Conservation (phyloP, 2,797 vertebrate species). For the Coluber constrictor region DNA sequence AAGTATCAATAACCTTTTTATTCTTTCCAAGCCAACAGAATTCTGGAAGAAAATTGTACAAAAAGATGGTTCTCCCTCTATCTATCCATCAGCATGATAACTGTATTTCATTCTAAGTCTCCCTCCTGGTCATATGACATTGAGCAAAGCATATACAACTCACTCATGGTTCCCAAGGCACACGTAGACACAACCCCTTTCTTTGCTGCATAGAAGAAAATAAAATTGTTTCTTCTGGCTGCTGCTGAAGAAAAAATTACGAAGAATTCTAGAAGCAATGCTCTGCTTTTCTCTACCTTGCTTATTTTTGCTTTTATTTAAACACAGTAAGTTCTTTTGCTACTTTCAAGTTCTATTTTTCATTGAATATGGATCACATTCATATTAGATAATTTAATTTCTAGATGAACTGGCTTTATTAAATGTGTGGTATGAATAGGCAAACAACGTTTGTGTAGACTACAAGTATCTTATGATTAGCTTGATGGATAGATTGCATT, state of each 20-base stretch:
- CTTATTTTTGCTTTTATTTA: constrained; percentile 8
- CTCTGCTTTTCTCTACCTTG: not conserved
- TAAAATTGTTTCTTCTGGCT: not conserved
- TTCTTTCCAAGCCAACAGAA: not conserved
- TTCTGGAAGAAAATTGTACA: not conserved
- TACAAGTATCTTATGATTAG: constrained; percentile 72
- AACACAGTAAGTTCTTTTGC: constrained; percentile 51
- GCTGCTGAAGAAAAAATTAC: not conserved
- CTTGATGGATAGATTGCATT: constrained; percentile 61
- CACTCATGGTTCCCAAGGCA: not conserved
- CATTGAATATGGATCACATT: constrained; percentile 68
- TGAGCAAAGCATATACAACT: not conserved
- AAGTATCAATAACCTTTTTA: constrained; percentile 19
- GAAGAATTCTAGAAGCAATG: not conserved
- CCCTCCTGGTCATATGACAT: not conserved
- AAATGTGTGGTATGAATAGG: constrained; percentile 73
- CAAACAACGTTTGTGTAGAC: constrained; percentile 69
- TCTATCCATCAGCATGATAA: not conserved
- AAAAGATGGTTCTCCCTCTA: not conserved
- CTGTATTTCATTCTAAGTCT: not conserved
- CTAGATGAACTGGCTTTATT: constrained; percentile 76
- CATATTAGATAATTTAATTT: constrained; percentile 76
- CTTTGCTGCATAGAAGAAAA: not conserved
- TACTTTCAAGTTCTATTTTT: constrained; percentile 52
- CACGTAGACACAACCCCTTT: not conserved